Base-by-base conservation (phyloP, 92 coral and sea anemone genomes). In the Virgularia gustaviana region DNA sequence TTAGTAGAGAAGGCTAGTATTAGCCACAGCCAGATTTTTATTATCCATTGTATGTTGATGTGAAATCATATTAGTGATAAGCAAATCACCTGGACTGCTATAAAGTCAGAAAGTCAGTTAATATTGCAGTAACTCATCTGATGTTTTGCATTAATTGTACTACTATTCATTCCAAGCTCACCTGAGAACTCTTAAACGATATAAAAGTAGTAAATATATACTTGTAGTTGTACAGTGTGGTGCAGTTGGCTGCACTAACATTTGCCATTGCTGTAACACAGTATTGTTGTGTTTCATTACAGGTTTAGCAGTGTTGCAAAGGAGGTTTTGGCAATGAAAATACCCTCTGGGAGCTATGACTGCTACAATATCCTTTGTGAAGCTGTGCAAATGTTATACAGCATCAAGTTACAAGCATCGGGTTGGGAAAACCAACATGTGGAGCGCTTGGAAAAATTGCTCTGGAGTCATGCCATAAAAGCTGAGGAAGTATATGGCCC, bases 401-500 rank as follows among this genome's bases (percentile, higher is more conserved):
- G 65, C 41, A 47, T 49, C 45, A 30, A 60, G 19, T 74, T 83
- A 0, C 72, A 60, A 25, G 52, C 25, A 4, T 36, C 30, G 35
- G 87, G 90, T 6, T 83, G 90, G 88, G 23, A 6, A 12, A 6
- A 28, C 0, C 11, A 23, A 0, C 58, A 82, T 41, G 57, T 80
- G 12, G 24, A 36, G 42, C 54, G 85, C 20, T 39, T 88, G 25
- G 44, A 67, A 27, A 68, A 47, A 7, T 77, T 88, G 0, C 38
- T 79, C 4, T 84, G 88, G 89, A 36, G 29, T 6, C 88, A 84
- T 81, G 94, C 94, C 20, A 53, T 88, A 29, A 57, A 45, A 47
- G 85, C 85, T 19, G 88, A 88, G 18, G 88, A 88, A 33, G 83
- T 47, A 10, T 88, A 88, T 67, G 94, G 87, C 36, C 57, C 72